A percentile compares a stretch with the other conserved stretches of the same genome.
Conservation (phyloP, 2,113 vertebrate species). For the Microtus montanus region DNA sequence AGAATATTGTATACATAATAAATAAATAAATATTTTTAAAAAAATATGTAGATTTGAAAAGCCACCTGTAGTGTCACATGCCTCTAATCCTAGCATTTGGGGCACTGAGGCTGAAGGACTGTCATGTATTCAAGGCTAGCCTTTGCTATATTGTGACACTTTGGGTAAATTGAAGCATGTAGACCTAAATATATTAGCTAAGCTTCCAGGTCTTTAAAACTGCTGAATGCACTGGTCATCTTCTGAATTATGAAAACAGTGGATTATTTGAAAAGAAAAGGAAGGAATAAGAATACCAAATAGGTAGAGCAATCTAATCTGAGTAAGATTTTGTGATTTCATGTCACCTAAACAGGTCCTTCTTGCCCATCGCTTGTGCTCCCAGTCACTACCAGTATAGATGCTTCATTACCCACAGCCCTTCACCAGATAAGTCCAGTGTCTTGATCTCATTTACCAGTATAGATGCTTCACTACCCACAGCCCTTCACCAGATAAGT, state of each 20-base stretch:
- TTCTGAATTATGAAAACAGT: background rate
- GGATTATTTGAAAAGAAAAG: background rate
- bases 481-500: conserved; percentile 89
- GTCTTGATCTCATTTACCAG: conserved; percentile 75
- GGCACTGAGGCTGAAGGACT: background rate
- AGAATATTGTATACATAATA: too few relatives aligned
- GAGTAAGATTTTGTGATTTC: background rate
- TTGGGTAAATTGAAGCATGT: background rate
- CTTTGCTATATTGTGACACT: background rate
- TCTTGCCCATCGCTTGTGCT: background rate
- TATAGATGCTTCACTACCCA: too few relatives aligned
- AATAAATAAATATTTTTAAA: too few relatives aligned
- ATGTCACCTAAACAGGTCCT: background rate
- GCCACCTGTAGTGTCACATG: background rate
- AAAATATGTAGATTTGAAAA: background rate
- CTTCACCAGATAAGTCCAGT: conserved; percentile 90
- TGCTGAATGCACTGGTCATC: background rate
- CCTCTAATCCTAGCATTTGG: background rate
- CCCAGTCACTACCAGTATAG: conserved; percentile 71
- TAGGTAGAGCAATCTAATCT: background rate
- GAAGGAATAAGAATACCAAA: background rate
- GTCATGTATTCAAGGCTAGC: background rate
- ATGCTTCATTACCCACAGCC: conserved; percentile 92
- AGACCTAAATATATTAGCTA: background rate
- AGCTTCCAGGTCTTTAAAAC: background rate